Percentiles rank a stretch among this genome's conserved stretches.
phyloP scores from a whole-genome alignment of 2,888 invertebrate species.

The Embidobia sp. region DNA sequence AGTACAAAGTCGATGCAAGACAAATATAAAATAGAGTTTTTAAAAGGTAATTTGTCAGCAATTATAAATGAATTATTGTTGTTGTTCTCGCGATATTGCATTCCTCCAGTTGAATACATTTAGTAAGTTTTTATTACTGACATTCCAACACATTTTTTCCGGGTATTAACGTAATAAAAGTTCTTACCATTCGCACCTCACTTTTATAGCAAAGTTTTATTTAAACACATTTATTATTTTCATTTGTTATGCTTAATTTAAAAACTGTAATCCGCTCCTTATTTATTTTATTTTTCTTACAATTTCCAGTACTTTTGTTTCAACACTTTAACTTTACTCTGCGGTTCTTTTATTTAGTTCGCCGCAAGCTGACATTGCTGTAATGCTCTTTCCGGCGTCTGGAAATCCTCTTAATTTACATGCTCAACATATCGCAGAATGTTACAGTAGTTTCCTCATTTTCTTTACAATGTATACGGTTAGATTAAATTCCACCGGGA shows the following conservation, averaged over 20 bases:
- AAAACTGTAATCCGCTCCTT: conserved; percentile 1
- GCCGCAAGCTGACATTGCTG: conserved; percentile 32
- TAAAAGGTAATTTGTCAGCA: too few relatives aligned
- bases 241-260: neutral
- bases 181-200: too few relatives aligned
- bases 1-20: too few relatives aligned
- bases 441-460: conserved; percentile 10
- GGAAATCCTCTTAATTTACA: conserved; percentile 51
- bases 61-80: too few relatives aligned
- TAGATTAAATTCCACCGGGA: neutral
- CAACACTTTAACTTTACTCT: conserved; percentile 29
- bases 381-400: conserved; percentile 46
- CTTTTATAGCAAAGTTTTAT: too few relatives aligned
- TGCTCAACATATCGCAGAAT: conserved; percentile 34
- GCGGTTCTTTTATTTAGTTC: conserved; percentile 42
- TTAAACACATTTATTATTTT: too few relatives aligned
- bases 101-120: too few relatives aligned
- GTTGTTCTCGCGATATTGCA: too few relatives aligned
- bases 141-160: too few relatives aligned
- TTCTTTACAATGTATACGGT: conserved; percentile 6
- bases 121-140: too few relatives aligned
- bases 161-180: too few relatives aligned
- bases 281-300: conserved; percentile 22
- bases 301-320: conserved; percentile 28
- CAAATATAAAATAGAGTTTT: too few relatives aligned